A percentile compares a stretch with the other conserved stretches of the same genome.
Conservation (phyloP, 2,113 vertebrate genomes). For the Notechis scutatus region DNA sequence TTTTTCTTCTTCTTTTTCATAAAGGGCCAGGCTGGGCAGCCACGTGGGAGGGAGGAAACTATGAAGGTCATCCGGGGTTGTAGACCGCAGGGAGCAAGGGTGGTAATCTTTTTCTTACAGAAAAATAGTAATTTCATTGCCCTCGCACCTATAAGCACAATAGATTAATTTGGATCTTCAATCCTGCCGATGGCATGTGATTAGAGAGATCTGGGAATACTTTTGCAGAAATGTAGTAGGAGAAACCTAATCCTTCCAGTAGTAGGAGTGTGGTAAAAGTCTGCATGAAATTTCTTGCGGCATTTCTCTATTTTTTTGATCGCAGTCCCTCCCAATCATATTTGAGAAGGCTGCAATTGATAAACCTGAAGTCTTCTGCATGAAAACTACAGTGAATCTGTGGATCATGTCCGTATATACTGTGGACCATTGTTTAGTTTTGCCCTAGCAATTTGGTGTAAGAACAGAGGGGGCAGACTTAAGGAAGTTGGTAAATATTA, state of each 20-base stretch:
- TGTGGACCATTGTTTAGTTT: background rate
- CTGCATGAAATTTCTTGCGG: background rate
- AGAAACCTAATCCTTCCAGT: too few relatives aligned
- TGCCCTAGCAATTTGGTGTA: background rate
- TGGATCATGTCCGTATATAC: background rate
- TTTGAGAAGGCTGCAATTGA: background rate
- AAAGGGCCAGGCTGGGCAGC: background rate
- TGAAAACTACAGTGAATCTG: background rate
- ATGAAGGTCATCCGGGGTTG: background rate
- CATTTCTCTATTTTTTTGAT: background rate
- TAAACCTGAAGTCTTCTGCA: background rate
- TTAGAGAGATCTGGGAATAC: background rate
- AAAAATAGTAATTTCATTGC: background rate
- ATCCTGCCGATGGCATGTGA: background rate
- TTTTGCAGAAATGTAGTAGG: background rate
- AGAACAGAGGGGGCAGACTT: background rate
- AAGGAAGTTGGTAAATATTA: background rate
- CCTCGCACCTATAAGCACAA: background rate
- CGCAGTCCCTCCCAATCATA: background rate
- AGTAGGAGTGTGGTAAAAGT: background rate
- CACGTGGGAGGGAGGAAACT: background rate
- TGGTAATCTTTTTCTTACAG: background rate
- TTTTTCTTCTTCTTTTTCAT: background rate
- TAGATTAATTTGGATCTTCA: background rate
- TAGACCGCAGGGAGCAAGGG: background rate